These are phyloP conservation scores for Hemibagrus guttatus DNA, from an alignment of 2,797 vertebrate genomes.

Conservation along the genomic window DNA sequence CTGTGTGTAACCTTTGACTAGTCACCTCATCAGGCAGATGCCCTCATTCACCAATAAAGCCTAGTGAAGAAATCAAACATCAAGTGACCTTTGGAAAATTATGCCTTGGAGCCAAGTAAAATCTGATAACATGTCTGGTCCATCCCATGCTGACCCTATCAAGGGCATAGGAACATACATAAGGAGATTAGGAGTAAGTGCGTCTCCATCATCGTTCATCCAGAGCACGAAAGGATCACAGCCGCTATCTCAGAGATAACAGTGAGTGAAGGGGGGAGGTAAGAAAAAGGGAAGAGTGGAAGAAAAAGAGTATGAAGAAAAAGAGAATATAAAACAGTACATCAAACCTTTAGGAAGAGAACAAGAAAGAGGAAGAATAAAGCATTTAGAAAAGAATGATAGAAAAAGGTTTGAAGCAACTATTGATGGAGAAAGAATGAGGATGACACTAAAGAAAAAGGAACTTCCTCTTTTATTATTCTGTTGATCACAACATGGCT, in stretches of 20 bases:
- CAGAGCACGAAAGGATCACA: slow-evolving; percentile 59
- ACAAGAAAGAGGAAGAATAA: not conserved
- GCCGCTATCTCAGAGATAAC: slow-evolving; percentile 63
- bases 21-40: slow-evolving; percentile 42
- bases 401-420: not conserved
- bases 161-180: slow-evolving; percentile 77
- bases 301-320: not conserved
- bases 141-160: slow-evolving; percentile 67
- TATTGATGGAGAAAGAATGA: not conserved
- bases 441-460: not conserved
- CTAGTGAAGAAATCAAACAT: slow-evolving; percentile 51
- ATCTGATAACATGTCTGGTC: slow-evolving; percentile 74
- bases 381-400: not conserved
- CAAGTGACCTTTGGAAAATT: slow-evolving; percentile 68
- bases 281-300: not conserved
- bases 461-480: not conserved
- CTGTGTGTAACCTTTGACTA: slow-evolving; percentile 55
- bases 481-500: too few species aligned
- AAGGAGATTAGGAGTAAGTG: slow-evolving; percentile 77
- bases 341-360: not conserved
- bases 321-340: not conserved
- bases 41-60: slow-evolving; percentile 33
- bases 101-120: slow-evolving; percentile 67
- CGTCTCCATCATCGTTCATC: slow-evolving; percentile 74
- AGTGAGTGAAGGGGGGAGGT: slow-evolving; percentile 19